phyloP scores from a whole-genome alignment of 2,888 invertebrate genomes.

The Entomobrya proxima region DNA sequence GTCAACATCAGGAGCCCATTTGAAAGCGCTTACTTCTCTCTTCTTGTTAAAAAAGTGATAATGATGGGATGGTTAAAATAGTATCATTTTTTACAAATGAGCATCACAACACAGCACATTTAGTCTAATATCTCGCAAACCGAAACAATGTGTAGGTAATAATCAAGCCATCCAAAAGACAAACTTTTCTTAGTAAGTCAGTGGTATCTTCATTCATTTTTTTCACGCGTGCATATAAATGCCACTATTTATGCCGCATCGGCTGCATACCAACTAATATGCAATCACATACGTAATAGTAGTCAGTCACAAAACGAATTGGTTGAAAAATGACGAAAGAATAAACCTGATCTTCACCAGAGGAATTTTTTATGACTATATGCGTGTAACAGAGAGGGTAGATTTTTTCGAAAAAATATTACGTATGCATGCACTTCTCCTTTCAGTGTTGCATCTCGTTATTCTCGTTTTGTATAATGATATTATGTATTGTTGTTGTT shows the following conservation, averaged over 20 bases:
- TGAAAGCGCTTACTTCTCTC: not conserved
- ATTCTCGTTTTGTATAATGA: constrained; percentile 25
- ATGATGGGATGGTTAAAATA: not conserved
- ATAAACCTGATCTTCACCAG: constrained; percentile 55
- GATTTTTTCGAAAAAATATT: not conserved
- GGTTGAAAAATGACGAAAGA: not conserved
- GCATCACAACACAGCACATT: not conserved
- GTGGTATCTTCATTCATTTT: constrained; percentile 12
- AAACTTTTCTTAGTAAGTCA: constrained; percentile 33
- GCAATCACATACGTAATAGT: constrained; percentile 16
- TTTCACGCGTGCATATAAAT: not conserved
- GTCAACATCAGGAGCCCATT: not conserved
- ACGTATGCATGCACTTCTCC: constrained; percentile 41
- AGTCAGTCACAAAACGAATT: not conserved
- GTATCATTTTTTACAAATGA: constrained; percentile 8
- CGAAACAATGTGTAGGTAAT: not conserved
- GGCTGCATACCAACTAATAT: not conserved
- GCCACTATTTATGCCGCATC: not conserved
- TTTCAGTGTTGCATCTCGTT: constrained; percentile 25
- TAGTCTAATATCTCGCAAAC: not conserved
- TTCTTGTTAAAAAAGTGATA: not conserved
- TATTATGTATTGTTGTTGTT: constrained; percentile 30
- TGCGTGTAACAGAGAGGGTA: not conserved
- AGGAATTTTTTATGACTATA: constrained; percentile 25
- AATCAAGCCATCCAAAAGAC: constrained; percentile 25